A percentile compares a stretch with the other conserved stretches of the same genome.
These are phyloP conservation scores for Synergus japonicus DNA, from an alignment of 2,888 invertebrate genomes.

Conservation along the genomic window DNA sequence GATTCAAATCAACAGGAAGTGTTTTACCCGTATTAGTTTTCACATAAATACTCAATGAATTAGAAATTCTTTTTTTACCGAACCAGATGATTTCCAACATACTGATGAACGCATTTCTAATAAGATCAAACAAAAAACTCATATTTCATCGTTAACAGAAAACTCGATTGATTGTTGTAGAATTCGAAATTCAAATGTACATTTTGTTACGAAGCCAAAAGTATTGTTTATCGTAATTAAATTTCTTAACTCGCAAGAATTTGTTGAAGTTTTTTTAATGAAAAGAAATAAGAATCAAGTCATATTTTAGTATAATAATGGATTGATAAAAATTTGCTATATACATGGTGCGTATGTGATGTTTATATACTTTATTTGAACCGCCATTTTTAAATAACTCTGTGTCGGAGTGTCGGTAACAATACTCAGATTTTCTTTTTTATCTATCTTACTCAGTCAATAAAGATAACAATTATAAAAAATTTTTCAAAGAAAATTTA, in stretches of 20 bases:
- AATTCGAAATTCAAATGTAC: background rate
- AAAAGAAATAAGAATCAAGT: background rate
- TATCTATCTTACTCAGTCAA: background rate
- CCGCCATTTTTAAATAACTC: conserved; percentile 10
- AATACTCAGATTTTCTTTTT: background rate
- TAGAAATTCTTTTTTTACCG: conserved; percentile 81
- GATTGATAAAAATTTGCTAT: background rate
- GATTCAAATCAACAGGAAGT: conserved; percentile 83
- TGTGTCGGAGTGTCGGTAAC: background rate
- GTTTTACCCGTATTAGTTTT: conserved; percentile 85
- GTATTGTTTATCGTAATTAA: background rate
- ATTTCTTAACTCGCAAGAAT: background rate
- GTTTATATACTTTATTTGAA: background rate
- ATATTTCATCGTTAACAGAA: conserved; percentile 70
- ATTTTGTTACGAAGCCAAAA: background rate
- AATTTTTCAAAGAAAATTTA: background rate
- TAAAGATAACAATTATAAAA: background rate
- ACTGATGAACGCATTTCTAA: conserved; percentile 80
- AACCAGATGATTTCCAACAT: conserved; percentile 83
- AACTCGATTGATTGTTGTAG: background rate
- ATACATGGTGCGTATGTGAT: too few relatives aligned
- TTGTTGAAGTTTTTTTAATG: background rate
- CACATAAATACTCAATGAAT: conserved; percentile 83
- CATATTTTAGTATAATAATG: background rate
- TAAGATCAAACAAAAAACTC: conserved; percentile 81